These are phyloP conservation scores for Emydocephalus ijimae DNA, from an alignment of 2,113 vertebrate species.

Conservation along the genomic window DNA sequence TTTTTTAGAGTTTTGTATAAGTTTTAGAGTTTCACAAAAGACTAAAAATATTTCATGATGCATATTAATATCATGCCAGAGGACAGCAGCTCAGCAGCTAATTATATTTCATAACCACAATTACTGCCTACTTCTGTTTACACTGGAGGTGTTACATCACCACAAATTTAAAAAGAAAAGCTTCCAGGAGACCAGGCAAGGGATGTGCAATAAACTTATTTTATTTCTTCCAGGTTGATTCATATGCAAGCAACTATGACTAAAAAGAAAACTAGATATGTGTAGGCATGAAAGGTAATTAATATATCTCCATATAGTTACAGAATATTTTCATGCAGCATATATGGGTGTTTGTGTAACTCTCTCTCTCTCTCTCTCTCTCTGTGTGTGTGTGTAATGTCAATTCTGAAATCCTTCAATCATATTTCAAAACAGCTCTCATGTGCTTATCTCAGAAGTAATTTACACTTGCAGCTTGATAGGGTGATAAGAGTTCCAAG, in stretches of 20 bases:
- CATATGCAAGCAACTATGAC: neutral
- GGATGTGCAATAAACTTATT: neutral
- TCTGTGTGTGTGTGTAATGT: neutral
- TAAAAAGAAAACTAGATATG: neutral
- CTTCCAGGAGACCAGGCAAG: neutral
- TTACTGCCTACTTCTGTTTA: constrained; percentile 6
- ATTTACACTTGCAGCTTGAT: neutral
- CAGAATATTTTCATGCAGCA: neutral
- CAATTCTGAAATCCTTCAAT: neutral
- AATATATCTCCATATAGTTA: neutral
- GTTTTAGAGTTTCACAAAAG: neutral
- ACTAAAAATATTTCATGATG: neutral
- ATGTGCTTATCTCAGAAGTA: neutral
- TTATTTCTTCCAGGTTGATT: too few relatives aligned
- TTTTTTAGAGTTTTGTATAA: neutral
- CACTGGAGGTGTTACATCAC: constrained; percentile 7
- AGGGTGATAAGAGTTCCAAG: neutral
- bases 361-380: neutral
- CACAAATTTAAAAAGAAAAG: neutral
- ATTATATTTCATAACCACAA: constrained; percentile 21
- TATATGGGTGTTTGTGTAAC: neutral
- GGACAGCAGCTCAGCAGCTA: neutral
- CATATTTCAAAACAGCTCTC: neutral
- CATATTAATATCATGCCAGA: neutral
- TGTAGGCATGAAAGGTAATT: neutral